Base-by-base conservation (phyloP, 2,113 vertebrate species). In the Syngnathus floridae region DNA sequence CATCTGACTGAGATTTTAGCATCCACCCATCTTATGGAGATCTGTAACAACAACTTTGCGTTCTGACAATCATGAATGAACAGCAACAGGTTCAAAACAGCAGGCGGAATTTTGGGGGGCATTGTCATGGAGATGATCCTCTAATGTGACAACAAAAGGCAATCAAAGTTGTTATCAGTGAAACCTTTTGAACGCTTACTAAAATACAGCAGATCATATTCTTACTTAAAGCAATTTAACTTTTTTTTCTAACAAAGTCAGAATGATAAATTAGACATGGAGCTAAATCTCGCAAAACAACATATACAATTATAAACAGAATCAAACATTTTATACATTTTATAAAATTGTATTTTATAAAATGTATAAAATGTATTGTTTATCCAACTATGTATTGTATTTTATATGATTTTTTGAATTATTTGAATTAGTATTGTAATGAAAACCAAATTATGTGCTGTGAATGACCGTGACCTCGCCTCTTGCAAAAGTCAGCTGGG, bases 41-140 rank as follows among this genome's bases (percentile, higher is more conserved):
- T 51, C 19, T 22, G 3, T 9, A 51, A 45, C 3, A 45, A 3
- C 41, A 45, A 51, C 49, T n/a, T 38, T 38, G 5, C 38, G 5
- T 38, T 38, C 9, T 38, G 38, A 31, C 26, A 31, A 31, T 31
- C 2, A 31, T 31, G 26, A 31, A 31, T 31, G 26, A 31, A 31
- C 26, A 31, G 26, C 26, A 40, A 13, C 9, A 26, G 19, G 22
- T 21, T 1, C 58, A 62, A 45, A 37, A 19, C 46, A 51, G n/a
- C 58, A 52, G 62, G 26, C 17, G 36, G 62, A 64, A 48, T 19
- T 37, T 48, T 64, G 43, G 46, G 8, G 12, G 26, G 46, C 13
- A 41, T 61, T 61, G 58, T 61, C 11, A 61, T 61, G 58, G 11
- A 41, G 58, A 60, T 22, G 58, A n/a, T 43, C 58, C 26, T 38